phyloP scores from a whole-genome alignment of 2,888 invertebrate species.

The Calameuta filiformis region DNA sequence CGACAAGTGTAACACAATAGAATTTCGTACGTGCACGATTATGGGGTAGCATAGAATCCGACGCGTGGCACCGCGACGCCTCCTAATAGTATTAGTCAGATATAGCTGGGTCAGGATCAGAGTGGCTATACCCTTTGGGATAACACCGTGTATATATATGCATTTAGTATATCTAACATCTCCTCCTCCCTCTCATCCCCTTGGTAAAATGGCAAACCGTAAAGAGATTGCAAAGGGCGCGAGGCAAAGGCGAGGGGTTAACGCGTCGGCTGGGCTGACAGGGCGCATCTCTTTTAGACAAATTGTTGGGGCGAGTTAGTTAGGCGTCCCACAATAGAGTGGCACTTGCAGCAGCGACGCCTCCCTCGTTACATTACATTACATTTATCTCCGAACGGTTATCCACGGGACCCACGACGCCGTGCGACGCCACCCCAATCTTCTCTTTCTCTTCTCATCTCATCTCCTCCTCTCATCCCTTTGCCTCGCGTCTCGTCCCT shows the following conservation, averaged over 20 bases:
- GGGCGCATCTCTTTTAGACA: conserved; percentile 57
- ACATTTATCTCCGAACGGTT: conserved; percentile 64
- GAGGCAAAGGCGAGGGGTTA: conserved; percentile 20
- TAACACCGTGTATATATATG: conserved; percentile 1
- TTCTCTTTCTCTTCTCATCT: not conserved
- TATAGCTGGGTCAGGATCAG: conserved; percentile 13
- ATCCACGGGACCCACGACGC: conserved; percentile 35
- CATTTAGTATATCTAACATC: not conserved
- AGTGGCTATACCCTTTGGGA: conserved; percentile 10
- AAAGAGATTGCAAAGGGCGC: conserved; percentile 46
- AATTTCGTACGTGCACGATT: not conserved
- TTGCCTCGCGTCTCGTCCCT: conserved; percentile 24
- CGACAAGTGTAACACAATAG: not conserved
- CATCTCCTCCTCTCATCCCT: not conserved
- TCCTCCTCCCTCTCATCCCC: not conserved
- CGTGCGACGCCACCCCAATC: not conserved
- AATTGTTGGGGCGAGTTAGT: conserved; percentile 65
- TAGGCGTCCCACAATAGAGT: conserved; percentile 63
- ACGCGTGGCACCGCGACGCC: conserved; percentile 48
- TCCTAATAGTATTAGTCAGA: conserved; percentile 41
- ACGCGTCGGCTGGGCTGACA: conserved; percentile 37
- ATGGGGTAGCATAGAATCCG: conserved; percentile 10
- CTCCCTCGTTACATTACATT: conserved; percentile 65
- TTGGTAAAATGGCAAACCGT: conserved; percentile 30
- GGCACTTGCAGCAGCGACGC: conserved; percentile 55